These are phyloP conservation scores for Panzeria rudis DNA, from an alignment of 2,888 invertebrate genomes.

Conservation along the genomic window DNA sequence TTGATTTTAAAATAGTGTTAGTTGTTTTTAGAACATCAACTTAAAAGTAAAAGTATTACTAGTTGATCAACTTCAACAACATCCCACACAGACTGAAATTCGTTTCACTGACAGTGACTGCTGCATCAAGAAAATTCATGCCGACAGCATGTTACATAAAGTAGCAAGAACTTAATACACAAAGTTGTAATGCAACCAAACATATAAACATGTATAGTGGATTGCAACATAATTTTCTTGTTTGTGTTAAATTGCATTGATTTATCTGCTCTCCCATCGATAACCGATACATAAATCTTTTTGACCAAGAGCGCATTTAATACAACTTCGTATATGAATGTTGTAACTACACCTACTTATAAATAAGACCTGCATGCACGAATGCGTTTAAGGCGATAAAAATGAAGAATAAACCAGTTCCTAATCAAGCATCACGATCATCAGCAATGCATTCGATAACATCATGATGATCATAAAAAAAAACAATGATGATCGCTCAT, in stretches of 20 bases:
- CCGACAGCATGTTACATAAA: constrained; percentile 46
- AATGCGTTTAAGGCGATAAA: constrained; percentile 32
- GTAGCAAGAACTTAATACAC: constrained; percentile 54
- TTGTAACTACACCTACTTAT: constrained; percentile 35
- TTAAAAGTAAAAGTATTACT: constrained; percentile 52
- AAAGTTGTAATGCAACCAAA: constrained; percentile 13
- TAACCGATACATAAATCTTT: constrained; percentile 69
- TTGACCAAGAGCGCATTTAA: constrained; percentile 3
- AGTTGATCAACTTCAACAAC: constrained; percentile 16
- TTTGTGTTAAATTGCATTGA: constrained; percentile 72
- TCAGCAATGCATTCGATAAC: constrained; percentile 5
- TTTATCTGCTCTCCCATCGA: constrained; percentile 68
- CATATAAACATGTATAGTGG: constrained; percentile 41
- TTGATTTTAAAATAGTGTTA: too few species aligned
- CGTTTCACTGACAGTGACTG: constrained; percentile 13
- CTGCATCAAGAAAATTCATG: neutral
- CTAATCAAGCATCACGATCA: constrained; percentile 73
- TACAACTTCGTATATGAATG: neutral
- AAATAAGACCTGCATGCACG: constrained; percentile 39
- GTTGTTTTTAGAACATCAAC: too few species aligned
- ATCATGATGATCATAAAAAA: neutral
- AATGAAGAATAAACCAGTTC: constrained; percentile 66
- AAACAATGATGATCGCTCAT: constrained; percentile 29
- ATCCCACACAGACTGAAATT: constrained; percentile 53
- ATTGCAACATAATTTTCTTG: constrained; percentile 69